These are phyloP conservation scores for Plecotus auritus DNA, from an alignment of 2,113 vertebrate genomes.

Conservation along the genomic window DNA sequence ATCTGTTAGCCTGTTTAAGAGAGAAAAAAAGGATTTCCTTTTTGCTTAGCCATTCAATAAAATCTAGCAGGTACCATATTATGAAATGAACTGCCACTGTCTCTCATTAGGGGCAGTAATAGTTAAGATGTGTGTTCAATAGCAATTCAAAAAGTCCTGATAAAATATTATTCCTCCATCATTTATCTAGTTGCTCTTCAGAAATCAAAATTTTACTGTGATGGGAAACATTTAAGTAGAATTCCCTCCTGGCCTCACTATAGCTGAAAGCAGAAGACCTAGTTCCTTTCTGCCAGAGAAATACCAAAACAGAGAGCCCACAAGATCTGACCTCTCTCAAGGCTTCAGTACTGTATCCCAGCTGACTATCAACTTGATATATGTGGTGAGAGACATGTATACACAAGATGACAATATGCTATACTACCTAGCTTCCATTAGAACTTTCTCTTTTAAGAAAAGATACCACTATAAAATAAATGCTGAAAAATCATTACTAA, in stretches of 20 bases:
- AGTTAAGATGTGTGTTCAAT: not conserved
- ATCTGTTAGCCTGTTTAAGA: not conserved
- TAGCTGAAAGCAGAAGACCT: not conserved
- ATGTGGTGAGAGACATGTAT: not conserved
- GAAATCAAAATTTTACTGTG: not conserved
- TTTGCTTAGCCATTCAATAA: not conserved
- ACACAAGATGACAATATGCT: not conserved
- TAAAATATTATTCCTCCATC: not conserved
- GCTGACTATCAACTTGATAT: not conserved
- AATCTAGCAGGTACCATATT: not conserved
- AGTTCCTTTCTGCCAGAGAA: not conserved
- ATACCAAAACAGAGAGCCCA: not conserved
- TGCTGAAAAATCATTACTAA: not conserved
- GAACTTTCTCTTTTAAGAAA: not conserved
- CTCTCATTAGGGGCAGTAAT: not conserved
- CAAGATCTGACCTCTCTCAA: not conserved
- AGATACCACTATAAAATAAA: not conserved
- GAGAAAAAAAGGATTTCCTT: not conserved
- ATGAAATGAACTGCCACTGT: not conserved
- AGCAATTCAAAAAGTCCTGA: not conserved
- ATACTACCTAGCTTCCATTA: not conserved
- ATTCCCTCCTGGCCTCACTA: not conserved
- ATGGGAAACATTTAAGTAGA: not conserved
- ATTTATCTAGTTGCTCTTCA: not conserved
- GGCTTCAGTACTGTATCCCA: not conserved